A percentile compares a stretch with the other conserved stretches of the same genome.
These are phyloP conservation scores for Oryctolagus cuniculus DNA, from an alignment of 2,113 vertebrate genomes.

Conservation along the genomic window mOryCun1.1 NC_091433.1:160916501-160917000, in stretches of 20 bases:
- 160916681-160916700: not conserved
- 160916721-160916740: not conserved
- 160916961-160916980: not conserved
- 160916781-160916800: not conserved
- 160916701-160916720: not conserved
- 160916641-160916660: not conserved
- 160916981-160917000: not conserved
- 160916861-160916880: not conserved
- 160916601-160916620: not conserved
- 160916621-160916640: not conserved
- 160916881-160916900: constrained; percentile 14
- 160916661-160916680: not conserved
- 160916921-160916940: not conserved
- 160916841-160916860: not conserved
- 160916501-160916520: not conserved
- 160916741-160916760: not conserved
- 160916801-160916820: not conserved
- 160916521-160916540: not conserved
- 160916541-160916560: not conserved
- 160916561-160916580: not conserved
- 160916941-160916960: not conserved
- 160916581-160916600: not conserved
- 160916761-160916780: not conserved
- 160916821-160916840: not conserved
- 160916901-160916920: constrained; percentile 3